phyloP scores from a whole-genome alignment of 2,888 invertebrate genomes.

The Trissonchulus latispiculum region DNA sequence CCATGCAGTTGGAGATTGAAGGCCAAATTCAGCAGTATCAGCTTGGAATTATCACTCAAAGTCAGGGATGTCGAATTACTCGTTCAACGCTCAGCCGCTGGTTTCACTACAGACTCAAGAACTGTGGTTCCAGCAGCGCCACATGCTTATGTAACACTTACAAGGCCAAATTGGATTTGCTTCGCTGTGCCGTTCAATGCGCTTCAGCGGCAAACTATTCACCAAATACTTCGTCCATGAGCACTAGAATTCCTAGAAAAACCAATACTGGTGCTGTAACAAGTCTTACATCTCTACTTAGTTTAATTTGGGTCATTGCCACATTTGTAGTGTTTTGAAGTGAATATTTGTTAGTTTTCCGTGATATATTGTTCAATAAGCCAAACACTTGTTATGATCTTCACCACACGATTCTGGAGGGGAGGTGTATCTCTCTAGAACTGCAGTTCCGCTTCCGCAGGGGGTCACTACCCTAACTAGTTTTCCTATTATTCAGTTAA shows the following conservation, averaged over 20 bases:
- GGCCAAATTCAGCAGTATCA: slow-evolving; percentile 6
- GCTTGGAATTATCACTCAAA: neutral
- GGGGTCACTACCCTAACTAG: too few species aligned
- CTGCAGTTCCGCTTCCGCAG: too few species aligned
- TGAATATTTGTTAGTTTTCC: too few species aligned
- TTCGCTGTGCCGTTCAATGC: slow-evolving; percentile 8
- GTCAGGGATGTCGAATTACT: neutral
- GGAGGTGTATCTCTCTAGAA: too few species aligned
- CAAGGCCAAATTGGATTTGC: neutral
- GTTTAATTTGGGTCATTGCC: too few species aligned
- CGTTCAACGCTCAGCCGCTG: slow-evolving; percentile 14
- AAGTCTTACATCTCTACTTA: too few species aligned
- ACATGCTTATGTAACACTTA: slow-evolving; percentile 6
- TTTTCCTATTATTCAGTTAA: too few species aligned
- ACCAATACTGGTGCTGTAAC: neutral
- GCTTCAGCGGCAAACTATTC: neutral
- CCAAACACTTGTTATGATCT: too few species aligned
- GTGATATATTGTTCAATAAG: too few species aligned
- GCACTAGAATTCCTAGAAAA: neutral
- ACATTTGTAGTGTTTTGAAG: too few species aligned
- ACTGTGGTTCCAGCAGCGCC: slow-evolving; percentile 14
- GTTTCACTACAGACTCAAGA: slow-evolving; percentile 4
- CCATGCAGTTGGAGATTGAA: slow-evolving; percentile 9
- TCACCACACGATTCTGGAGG: too few species aligned
- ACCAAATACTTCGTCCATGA: slow-evolving; percentile 12